Percentiles rank a stretch among this genome's conserved stretches.
Evolutionary conservation across 64 coral and sea anemone genomes (phyloP).

Genomic region (Pocillopora verrucosa): DNA sequence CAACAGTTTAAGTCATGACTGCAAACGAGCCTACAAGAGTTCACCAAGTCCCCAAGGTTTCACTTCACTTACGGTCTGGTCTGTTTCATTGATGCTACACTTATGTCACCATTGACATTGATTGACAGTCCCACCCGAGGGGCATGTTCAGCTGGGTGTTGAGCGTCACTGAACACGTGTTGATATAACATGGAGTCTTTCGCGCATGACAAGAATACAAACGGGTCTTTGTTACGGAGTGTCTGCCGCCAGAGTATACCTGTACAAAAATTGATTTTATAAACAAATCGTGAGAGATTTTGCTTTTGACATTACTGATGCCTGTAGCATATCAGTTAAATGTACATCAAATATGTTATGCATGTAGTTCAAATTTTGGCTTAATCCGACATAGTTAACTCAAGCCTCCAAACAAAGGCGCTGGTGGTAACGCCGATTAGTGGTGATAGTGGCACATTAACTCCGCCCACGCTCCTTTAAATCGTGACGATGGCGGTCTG

Average conservation of each 20-base stretch:
- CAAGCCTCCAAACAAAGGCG: no score
- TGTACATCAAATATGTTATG: no score
- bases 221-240: conserved; percentile 71
- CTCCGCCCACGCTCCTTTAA: no score
- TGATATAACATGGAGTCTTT: conserved; percentile 91
- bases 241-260: conserved; percentile 82
- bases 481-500: no score
- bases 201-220: conserved; percentile 84
- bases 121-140: conserved; percentile 79
- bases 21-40: no score
- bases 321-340: background rate
- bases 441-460: no score
- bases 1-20: background rate
- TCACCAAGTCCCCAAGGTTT: background rate
- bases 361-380: no score
- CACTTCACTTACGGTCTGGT: conserved; percentile 26
- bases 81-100: conserved; percentile 56
- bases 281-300: background rate
- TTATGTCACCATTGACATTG: conserved; percentile 83
- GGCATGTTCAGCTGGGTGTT: conserved; percentile 84
- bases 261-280: conserved; percentile 7
- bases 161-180: conserved; percentile 86
- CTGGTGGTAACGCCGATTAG: no score
- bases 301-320: background rate
- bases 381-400: no score